Base-by-base conservation (phyloP, 2,797 vertebrate species). In the Melanogrammus aeglefinus region DNA sequence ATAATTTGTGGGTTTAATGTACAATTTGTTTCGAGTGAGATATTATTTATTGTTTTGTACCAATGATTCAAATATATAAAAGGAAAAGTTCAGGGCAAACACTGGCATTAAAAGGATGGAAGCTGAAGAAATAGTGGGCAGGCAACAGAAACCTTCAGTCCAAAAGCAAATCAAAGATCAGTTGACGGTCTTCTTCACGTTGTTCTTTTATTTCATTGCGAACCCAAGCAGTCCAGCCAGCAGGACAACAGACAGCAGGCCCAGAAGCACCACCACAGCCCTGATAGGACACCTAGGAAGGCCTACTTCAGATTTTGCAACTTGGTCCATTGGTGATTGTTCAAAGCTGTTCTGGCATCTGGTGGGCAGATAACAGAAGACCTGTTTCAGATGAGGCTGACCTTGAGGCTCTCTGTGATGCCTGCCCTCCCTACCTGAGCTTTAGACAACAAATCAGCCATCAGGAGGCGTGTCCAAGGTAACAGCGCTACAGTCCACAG, bases 381-480 rank as follows among this genome's bases (percentile, higher is more conserved):
- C 29, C 29, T 78, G 21, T 82, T 87, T 78, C 90, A 99, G 97
- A 92, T 74, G 96, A 97, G 85, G 90, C 84, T 76, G 97, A 99
- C 91, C 94, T 99, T 81, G 94, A 96, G 87, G 90, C 87, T 75
- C 95, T 98, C 75, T 93, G 92, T 77, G 96, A 96, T 78, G 94
- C 95, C 83, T 97, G 96, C 86, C 86, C 97, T 81, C 91, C 94
- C 41, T 99, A 99, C 94, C 95, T 99, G 88, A 98, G 97, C 6
- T 94, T 93, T 84, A 95, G 92, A 88, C 98, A 99, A 80, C 97
- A 97, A 51, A 35, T 84, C 89, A 95, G 89, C 88, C 91, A 99
- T 80, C 98, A 99, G 81, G 96, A 97, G 79, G 96, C 97, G 76
- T 94, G 96, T 83, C 88, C 92, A 41, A 96, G 97, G 98, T 99